Conservation (phyloP, 2,113 vertebrate genomes). For the Diglossa brunneiventris region DNA sequence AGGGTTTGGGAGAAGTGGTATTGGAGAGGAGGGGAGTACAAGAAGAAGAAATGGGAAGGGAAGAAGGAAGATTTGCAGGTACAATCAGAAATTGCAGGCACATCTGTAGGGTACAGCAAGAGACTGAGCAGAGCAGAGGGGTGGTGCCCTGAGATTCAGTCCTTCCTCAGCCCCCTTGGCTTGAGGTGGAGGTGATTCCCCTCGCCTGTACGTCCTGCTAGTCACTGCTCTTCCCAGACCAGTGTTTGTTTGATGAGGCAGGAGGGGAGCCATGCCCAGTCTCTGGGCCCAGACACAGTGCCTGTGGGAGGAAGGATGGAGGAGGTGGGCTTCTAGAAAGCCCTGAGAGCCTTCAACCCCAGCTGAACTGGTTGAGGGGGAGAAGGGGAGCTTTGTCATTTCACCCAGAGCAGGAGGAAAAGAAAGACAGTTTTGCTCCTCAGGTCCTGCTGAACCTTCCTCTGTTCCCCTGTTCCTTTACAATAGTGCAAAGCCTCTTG, state of each 20-base stretch:
- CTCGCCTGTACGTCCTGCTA: rapidly evolving
- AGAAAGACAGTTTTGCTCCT: not conserved
- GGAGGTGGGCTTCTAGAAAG: not conserved
- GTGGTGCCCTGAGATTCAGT: not conserved
- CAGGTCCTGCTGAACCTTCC: not conserved
- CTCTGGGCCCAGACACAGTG: not conserved
- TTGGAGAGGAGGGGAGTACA: not conserved
- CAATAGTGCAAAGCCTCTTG: not conserved
- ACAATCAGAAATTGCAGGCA: conserved; percentile 5
- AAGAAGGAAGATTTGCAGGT: not conserved
- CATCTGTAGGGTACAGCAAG: not conserved
- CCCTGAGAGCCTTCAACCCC: not conserved
- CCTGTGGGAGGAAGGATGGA: not conserved
- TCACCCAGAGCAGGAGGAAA: not conserved
- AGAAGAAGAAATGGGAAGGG: not conserved
- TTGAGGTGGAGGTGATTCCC: not conserved
- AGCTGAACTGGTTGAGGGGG: not conserved
- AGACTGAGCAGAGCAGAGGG: not conserved
- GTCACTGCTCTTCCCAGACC: not conserved
- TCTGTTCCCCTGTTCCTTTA: not conserved
- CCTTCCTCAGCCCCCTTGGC: not conserved
- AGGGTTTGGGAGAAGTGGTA: not conserved
- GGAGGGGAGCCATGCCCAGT: not conserved
- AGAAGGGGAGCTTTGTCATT: not conserved
- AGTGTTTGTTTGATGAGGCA: not conserved